A percentile compares a stretch with the other conserved stretches of the same genome.
phyloP scores from a whole-genome alignment of 2,113 vertebrate species.

The Steatornis caripensis region DNA sequence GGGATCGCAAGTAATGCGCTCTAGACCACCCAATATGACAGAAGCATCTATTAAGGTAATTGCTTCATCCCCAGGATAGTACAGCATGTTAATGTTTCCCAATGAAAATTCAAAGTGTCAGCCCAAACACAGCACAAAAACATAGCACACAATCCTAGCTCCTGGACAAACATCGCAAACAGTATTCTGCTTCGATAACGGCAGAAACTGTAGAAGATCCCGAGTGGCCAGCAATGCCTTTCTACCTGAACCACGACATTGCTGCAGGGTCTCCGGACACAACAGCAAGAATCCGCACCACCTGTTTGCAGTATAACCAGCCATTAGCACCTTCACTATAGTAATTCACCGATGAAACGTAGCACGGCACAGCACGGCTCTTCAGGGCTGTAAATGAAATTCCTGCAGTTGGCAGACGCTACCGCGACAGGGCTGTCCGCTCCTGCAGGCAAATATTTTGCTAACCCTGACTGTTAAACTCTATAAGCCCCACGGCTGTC shows the following conservation, averaged over 20 bases:
- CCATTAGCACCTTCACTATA: not conserved
- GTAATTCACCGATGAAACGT: not conserved
- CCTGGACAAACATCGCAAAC: not conserved
- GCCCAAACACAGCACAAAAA: not conserved
- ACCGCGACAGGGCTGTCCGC: not conserved
- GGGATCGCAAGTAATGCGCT: not conserved
- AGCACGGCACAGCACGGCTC: not conserved
- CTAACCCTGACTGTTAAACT: not conserved
- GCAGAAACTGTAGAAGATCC: not conserved
- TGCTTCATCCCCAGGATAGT: not conserved
- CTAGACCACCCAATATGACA: not conserved
- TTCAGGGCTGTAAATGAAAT: not conserved
- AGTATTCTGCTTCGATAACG: not conserved
- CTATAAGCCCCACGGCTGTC: rapidly evolving
- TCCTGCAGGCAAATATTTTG: not conserved
- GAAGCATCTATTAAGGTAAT: not conserved
- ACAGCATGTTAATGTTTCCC: not conserved
- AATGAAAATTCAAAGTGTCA: not conserved
- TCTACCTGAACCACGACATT: not conserved
- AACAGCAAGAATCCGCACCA: not conserved
- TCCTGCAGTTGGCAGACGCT: not conserved
- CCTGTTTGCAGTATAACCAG: not conserved
- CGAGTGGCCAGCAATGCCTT: not conserved
- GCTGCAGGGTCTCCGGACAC: not conserved
- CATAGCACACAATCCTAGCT: not conserved